Conservation (phyloP, 1,140 invertebrate genomes). For the Hyles euphorbiae region DNA sequence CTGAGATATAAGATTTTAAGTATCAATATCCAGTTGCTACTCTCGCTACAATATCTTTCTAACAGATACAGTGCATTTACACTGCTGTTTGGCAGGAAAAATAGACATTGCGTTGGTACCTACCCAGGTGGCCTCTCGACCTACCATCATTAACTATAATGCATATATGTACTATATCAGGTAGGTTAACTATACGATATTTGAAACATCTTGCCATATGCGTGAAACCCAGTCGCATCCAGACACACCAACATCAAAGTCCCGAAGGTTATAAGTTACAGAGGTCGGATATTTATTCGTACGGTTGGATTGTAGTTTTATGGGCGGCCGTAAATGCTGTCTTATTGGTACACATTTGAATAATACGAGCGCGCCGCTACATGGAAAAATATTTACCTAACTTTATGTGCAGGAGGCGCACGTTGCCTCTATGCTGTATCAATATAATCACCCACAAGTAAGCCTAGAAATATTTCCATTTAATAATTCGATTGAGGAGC, state of each 20-base stretch:
- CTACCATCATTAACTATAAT: too few species aligned
- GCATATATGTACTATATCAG: too few species aligned
- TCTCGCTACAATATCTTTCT: too few species aligned
- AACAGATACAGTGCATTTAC: too few species aligned
- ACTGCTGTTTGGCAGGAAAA: too few species aligned
- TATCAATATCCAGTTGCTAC: too few species aligned
- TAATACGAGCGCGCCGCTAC: constrained; percentile 58
- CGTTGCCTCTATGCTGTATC: neutral
- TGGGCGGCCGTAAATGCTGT: constrained; percentile 63
- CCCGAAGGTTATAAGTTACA: constrained; percentile 61
- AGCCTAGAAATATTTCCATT: too few species aligned
- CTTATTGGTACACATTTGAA: constrained; percentile 70
- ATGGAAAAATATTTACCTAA: constrained; percentile 61
- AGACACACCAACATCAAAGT: constrained; percentile 21
- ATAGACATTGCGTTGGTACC: too few species aligned
- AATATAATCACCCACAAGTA: neutral
- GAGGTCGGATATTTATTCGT: constrained; percentile 71
- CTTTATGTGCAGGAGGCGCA: constrained; percentile 6
- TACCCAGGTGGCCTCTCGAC: too few species aligned
- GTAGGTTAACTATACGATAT: too few species aligned
- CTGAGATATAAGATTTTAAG: too few species aligned
- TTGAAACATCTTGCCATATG: neutral
- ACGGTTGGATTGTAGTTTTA: constrained; percentile 71
- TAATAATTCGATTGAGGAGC: too few species aligned
- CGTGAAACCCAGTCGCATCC: constrained; percentile 18